Evolutionary conservation across 2,888 invertebrate genomes (phyloP), one percentile per base, ranked within the genome.

Genomic region (Heliconius sara): DNA sequence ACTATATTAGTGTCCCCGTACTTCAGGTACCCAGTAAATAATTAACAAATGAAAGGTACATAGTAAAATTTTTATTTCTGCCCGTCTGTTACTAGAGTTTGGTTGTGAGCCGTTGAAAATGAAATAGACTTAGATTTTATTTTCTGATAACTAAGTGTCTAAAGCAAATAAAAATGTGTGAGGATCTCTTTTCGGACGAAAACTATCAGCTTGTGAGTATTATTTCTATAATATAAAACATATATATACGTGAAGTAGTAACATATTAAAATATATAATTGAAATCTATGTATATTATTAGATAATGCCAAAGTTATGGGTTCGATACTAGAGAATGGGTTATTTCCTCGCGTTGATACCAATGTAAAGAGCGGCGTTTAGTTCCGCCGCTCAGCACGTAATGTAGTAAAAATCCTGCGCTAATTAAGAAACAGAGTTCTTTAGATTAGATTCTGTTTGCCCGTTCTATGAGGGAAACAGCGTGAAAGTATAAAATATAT

Each of bases 171-270:
- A 67, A 78, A 6, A 78, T 78, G 78, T 52, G 66, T n/a, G 25
- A 72, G 57, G 86, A 85, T 82, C 86, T 86, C 76, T 88, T 83
- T 43, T 83, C 86, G 9, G 87, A 89, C 71, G 85, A 85, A 60
- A 79, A 63, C 66, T 87, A 85, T 84, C 85, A 88, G 74, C 78
- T 89, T 86, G 90, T 89, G 78, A 85, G 89, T 85, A 43, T 60
- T 74, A 22, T 66, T 73, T 25, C n/a, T 12, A 25, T 25, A 25
- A 13, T 63, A 25, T 63, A 25, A 52, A 52, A 47, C 6, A 12
- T 63, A 47, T 13, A 12, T 63, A n/a, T n/a, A 63, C 25, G 60
- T 63, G n/a, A n/a, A n/a, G n/a, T 25, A 10, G 10, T 25, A 10
- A n/a, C 22, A 60, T 10, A 60, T 60, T n/a, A 9, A 60, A n/a